phyloP scores from a whole-genome alignment of 2,888 invertebrate genomes.

The Oscheius sp. region DNA sequence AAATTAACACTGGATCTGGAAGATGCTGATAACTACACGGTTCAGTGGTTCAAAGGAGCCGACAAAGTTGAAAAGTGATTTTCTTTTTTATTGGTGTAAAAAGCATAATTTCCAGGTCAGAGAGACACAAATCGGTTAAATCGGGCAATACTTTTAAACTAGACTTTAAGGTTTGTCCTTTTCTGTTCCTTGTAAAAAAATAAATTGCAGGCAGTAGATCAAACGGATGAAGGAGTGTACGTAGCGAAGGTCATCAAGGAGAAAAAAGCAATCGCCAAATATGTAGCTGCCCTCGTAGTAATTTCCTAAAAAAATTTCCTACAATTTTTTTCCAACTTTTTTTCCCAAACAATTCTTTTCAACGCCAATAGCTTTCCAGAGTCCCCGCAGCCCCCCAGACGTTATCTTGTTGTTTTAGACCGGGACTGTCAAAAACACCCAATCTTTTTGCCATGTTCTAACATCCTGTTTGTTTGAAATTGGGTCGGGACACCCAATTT shows the following conservation, averaged over 20 bases:
- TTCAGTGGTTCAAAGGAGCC: constrained; percentile 54
- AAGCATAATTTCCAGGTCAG: too few species aligned
- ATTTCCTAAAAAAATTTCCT: constrained; percentile 11
- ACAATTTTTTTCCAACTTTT: constrained; percentile 1
- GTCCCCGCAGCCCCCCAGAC: not conserved
- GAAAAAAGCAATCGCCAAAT: constrained; percentile 66
- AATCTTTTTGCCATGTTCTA: too few species aligned
- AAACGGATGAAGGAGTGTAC: constrained; percentile 60
- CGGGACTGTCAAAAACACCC: constrained; percentile 14
- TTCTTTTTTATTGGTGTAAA: too few species aligned
- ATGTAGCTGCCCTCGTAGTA: constrained; percentile 50
- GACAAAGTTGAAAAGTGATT: constrained; percentile 66
- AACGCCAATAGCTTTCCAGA: constrained; percentile 28
- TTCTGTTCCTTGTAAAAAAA: not conserved
- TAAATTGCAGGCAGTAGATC: constrained; percentile 53
- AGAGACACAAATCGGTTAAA: constrained; percentile 64
- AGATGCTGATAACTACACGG: constrained; percentile 48
- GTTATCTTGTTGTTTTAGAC: constrained; percentile 1
- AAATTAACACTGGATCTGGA: constrained; percentile 57
- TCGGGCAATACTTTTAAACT: constrained; percentile 65
- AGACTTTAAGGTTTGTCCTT: constrained; percentile 59
- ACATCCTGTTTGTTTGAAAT: not conserved
- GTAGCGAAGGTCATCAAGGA: constrained; percentile 66
- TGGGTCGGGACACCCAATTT: constrained; percentile 7
- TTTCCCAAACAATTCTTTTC: not conserved